Conservation (phyloP, 2,888 invertebrate species). For the Lepidochitona cinerea region DNA sequence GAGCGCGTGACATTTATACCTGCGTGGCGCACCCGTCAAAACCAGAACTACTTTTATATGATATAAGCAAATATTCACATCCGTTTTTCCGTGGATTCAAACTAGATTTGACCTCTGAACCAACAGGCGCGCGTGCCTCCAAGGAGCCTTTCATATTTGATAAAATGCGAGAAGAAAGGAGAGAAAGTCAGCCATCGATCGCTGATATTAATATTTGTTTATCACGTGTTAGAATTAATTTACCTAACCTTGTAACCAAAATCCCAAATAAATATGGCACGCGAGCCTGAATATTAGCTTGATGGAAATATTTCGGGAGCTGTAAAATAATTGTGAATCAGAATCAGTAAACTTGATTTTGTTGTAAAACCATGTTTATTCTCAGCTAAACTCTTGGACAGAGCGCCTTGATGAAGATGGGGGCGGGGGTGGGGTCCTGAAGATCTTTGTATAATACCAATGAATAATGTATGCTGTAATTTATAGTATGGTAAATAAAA, state of each 20-base stretch:
- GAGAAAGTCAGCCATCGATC: not conserved
- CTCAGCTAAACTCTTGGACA: too few relatives aligned
- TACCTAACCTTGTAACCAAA: not conserved
- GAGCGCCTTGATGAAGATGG: too few relatives aligned
- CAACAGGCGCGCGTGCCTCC: not conserved
- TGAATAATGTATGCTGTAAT: too few relatives aligned
- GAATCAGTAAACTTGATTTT: too few relatives aligned
- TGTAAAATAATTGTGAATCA: too few relatives aligned
- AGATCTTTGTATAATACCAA: too few relatives aligned
- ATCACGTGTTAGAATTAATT: not conserved
- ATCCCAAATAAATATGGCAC: too few relatives aligned
- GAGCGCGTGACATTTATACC: not conserved
- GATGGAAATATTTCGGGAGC: too few relatives aligned
- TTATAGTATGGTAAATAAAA: too few relatives aligned
- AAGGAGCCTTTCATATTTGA: not conserved
- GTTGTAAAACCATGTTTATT: too few relatives aligned
- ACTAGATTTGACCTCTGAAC: not conserved
- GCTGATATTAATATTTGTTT: not conserved
- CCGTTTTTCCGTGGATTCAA: not conserved
- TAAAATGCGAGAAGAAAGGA: not conserved
- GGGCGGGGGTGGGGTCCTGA: too few relatives aligned
- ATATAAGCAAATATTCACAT: constrained; percentile 6
- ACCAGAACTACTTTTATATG: constrained; percentile 2
- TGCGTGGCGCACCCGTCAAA: not conserved
- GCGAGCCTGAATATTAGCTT: too few relatives aligned